phyloP scores from a whole-genome alignment of 2,888 invertebrate species.

The Byasa hedistus region DNA sequence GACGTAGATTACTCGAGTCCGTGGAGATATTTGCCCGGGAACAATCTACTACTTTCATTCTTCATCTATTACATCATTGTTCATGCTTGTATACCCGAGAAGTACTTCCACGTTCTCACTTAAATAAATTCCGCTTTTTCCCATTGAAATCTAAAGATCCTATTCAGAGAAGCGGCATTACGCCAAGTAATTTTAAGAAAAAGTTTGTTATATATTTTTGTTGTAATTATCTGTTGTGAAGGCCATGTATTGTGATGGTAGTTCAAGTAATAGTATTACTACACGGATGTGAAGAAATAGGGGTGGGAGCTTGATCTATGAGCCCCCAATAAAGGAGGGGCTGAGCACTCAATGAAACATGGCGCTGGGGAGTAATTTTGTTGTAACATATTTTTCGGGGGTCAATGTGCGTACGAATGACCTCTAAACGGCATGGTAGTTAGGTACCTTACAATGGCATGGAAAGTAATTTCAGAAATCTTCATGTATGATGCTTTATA shows the following conservation, averaged over 20 bases:
- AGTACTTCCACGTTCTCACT: too few species aligned
- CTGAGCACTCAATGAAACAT: slow-evolving; percentile 13
- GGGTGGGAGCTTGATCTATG: slow-evolving; percentile 16
- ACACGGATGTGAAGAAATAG: too few species aligned
- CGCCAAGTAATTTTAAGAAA: too few species aligned
- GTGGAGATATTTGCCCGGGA: slow-evolving; percentile 5
- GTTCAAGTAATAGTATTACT: too few species aligned
- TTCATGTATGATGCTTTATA: too few species aligned
- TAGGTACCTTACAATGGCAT: too few species aligned
- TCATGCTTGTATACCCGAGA: background rate
- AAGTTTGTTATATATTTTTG: too few species aligned
- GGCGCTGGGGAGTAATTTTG: slow-evolving; percentile 12
- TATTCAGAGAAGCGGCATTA: too few species aligned
- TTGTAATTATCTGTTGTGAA: background rate
- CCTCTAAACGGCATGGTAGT: background rate
- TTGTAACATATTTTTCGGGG: slow-evolving; percentile 16
- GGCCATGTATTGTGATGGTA: background rate
- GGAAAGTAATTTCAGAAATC: too few species aligned
- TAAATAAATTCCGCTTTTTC: too few species aligned
- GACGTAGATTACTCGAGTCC: background rate
- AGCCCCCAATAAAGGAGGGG: slow-evolving; percentile 14
- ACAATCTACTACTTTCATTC: background rate
- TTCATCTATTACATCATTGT: slow-evolving; percentile 1
- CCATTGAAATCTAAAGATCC: too few species aligned
- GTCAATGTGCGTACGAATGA: background rate